phyloP scores from a whole-genome alignment of 2,797 vertebrate genomes.

The Enoplosus armatus region DNA sequence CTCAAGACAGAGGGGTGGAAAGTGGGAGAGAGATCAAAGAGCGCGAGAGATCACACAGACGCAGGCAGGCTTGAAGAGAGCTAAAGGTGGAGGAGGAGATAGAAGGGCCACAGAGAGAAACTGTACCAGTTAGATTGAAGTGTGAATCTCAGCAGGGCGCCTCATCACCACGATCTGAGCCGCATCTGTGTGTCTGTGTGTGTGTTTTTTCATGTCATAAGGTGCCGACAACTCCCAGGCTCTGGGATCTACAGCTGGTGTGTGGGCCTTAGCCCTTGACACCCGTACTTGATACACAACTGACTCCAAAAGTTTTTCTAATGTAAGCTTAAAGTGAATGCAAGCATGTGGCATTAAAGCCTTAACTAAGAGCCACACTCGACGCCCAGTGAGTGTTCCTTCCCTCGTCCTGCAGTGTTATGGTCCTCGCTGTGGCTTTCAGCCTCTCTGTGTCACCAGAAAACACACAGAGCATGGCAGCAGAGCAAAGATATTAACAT shows the following conservation, averaged over 20 bases:
- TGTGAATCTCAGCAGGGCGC: conserved; percentile 71
- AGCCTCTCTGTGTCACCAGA: conserved; percentile 47
- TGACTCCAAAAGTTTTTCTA: conserved; percentile 51
- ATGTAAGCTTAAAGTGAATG: conserved; percentile 31
- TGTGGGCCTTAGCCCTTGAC: conserved; percentile 63
- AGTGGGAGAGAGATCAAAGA: conserved; percentile 66
- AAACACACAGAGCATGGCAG: conserved; percentile 44
- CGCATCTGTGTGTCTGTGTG: conserved; percentile 52
- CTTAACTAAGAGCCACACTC: conserved; percentile 40
- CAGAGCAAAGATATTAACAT: conserved; percentile 50
- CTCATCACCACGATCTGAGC: conserved; percentile 58
- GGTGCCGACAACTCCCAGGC: conserved; percentile 44
- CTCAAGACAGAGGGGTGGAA: conserved; percentile 61
- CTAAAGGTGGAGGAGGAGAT: conserved; percentile 74
- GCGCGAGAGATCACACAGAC: conserved; percentile 67
- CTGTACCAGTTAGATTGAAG: conserved; percentile 63
- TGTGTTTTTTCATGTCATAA: conserved; percentile 57
- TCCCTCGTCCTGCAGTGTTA: conserved; percentile 50
- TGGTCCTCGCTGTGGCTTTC: conserved; percentile 52
- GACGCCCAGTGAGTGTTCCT: conserved; percentile 46
- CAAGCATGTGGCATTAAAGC: conserved; percentile 26
- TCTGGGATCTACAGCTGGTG: conserved; percentile 69
- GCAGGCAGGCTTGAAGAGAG: conserved; percentile 55
- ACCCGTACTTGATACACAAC: conserved; percentile 37
- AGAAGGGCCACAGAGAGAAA: conserved; percentile 56